Evolutionary conservation across 2,888 invertebrate genomes (phyloP), one percentile per base, ranked within the genome.

Genomic region (Conus canariensis): DNA sequence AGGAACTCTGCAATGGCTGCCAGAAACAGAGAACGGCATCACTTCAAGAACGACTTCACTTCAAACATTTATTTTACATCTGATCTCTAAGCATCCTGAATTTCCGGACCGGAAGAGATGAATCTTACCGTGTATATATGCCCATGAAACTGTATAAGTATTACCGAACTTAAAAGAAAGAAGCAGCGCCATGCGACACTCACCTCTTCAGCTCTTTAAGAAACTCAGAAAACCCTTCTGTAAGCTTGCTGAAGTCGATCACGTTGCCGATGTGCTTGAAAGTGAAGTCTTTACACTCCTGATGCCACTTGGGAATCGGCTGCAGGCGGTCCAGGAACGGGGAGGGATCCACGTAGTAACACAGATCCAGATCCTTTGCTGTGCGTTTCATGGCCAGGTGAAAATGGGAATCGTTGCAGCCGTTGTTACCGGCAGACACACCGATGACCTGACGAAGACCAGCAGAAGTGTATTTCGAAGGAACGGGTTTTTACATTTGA

Each of bases 261-360:
- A 90, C 82, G 30, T 91, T 59, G 60, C 91, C 92, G 88, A 93
- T 93, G 70, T 93, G 91, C 30, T 90, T 91, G 70, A 92, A 92
- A 5, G 89, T 90, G 89, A 91, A 91, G 56, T 93, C 94, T 58
- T 93, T 94, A 85, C 94, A 94, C 16, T 93, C 93, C 89, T 93
- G 91, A 14, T 92, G 90, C 93, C 94, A 93, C 64, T 92, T 90
- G 19, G 94, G 93, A 6, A 92, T 90, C 0, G 94, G 93, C 70
- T 93, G 90, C 56, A 93, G 74, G 74, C 92, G 89, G 58, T 93
- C 93, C 7, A 94, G 88, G 90, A 94, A 94, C 14, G 92, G 91
- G 3, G 93, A 91, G 2, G 94, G 94, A 85, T 94, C 94, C 10
- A 93, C 92, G 85, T 94, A 94, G 12, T 86, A 90, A 83, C 93